Conservation (phyloP, 1,140 invertebrate species). For the Gonatopus flavifemur region DNA sequence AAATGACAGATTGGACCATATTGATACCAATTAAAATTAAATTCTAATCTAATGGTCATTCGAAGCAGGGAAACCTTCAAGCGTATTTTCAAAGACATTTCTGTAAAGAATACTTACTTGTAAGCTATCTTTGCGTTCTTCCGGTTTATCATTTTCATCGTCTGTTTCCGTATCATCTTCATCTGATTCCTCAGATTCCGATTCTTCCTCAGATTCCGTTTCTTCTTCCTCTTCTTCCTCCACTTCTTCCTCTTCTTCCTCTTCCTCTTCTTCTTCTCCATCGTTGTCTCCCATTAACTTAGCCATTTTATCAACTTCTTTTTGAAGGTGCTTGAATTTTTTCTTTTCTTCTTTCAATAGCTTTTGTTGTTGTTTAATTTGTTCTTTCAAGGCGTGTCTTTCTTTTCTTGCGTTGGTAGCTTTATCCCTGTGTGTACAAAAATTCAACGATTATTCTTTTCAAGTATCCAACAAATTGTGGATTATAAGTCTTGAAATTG, state of each 20-base stretch:
- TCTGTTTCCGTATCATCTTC: slow-evolving; percentile 63
- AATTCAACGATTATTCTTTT: not conserved
- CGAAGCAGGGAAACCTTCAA: no score
- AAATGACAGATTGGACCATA: no score
- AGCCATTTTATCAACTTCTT: slow-evolving; percentile 88
- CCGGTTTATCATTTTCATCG: slow-evolving; percentile 60
- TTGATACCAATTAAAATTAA: no score
- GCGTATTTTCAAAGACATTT: no score
- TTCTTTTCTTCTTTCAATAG: slow-evolving; percentile 73
- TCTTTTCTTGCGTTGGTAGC: slow-evolving; percentile 77
- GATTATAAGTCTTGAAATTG: no score
- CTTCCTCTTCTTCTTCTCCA: slow-evolving; percentile 66
- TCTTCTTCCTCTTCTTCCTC: slow-evolving; percentile 68
- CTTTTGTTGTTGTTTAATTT: slow-evolving; percentile 77
- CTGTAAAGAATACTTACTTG: slow-evolving; percentile 32
- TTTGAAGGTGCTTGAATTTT: slow-evolving; percentile 76
- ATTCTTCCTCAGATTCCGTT: slow-evolving; percentile 62
- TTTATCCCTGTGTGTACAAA: slow-evolving; percentile 62
- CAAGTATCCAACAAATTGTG: not conserved
- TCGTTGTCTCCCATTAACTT: slow-evolving; percentile 77
- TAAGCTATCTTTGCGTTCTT: slow-evolving; percentile 47
- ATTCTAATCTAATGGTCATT: no score
- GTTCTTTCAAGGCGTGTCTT: slow-evolving; percentile 72
- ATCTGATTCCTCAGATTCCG: slow-evolving; percentile 66
- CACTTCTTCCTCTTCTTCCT: slow-evolving; percentile 63